These are phyloP conservation scores for Dryas iulia DNA, from an alignment of 1,140 invertebrate species.

Conservation along the genomic window DNA sequence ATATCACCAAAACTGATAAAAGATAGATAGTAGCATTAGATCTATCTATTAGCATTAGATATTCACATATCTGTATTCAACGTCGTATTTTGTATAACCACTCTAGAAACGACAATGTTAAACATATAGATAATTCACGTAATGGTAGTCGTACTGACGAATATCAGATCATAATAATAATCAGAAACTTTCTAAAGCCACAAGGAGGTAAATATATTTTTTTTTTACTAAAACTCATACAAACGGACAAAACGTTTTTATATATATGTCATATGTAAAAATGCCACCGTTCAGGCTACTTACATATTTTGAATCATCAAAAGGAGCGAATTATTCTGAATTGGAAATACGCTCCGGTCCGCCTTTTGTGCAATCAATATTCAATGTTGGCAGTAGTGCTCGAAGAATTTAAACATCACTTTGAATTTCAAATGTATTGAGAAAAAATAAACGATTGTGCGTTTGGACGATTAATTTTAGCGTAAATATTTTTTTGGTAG, in stretches of 20 bases:
- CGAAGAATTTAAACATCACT: slow-evolving; percentile 30
- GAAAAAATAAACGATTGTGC: slow-evolving; percentile 1
- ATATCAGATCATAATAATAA: no score
- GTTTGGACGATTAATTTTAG: background rate
- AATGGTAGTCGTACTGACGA: no score
- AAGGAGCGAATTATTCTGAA: slow-evolving; percentile 77
- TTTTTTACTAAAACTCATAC: background rate
- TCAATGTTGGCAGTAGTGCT: slow-evolving; percentile 66
- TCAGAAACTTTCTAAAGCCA: no score
- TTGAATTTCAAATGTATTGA: slow-evolving; percentile 51
- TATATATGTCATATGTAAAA: slow-evolving; percentile 42
- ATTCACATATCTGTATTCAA: no score
- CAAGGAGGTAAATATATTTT: no score
- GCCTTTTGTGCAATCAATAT: slow-evolving; percentile 79
- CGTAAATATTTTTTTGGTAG: no score
- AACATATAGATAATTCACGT: no score
- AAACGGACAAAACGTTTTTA: background rate
- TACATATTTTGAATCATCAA: slow-evolving; percentile 77
- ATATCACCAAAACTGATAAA: no score
- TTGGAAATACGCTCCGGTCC: slow-evolving; percentile 73
- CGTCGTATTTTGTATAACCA: no score
- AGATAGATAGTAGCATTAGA: no score
- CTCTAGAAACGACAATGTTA: no score
- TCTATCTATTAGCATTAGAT: no score
- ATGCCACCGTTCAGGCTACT: slow-evolving; percentile 68